Conservation (phyloP, 2,113 vertebrate genomes). For the Patagioenas fasciata region DNA sequence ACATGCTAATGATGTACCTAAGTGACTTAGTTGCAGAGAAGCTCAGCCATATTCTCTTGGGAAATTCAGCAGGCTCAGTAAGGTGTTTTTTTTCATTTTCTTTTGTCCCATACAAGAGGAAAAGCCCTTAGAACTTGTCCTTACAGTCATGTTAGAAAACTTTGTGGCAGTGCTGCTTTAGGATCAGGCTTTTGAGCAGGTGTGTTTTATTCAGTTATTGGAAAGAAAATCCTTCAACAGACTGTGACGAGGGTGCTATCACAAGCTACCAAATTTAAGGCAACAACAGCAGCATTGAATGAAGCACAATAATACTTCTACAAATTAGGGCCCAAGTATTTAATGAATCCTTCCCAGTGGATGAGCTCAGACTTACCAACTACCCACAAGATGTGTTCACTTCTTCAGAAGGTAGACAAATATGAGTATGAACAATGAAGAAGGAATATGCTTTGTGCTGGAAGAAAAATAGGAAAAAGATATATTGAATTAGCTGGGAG, state of each 20-base stretch:
- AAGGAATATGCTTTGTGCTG: not conserved
- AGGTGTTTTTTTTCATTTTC: not conserved
- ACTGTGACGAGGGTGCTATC: not conserved
- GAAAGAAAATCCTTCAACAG: not conserved
- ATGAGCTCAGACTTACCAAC: not conserved
- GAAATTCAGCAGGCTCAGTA: not conserved
- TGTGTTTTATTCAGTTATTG: not conserved
- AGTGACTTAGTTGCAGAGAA: not conserved
- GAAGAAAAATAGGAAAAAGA: not conserved
- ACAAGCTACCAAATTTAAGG: not conserved
- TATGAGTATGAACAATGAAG: not conserved
- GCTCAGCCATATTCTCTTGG: not conserved
- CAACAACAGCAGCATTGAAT: too few relatives aligned
- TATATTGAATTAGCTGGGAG: not conserved
- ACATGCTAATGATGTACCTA: not conserved
- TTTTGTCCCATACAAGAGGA: not conserved
- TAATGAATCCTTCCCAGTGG: not conserved
- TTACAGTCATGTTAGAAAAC: not conserved
- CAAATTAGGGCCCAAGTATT: not conserved
- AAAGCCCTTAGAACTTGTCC: rapidly evolving
- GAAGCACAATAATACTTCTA: too few relatives aligned
- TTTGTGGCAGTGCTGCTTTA: not conserved
- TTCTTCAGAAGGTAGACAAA: not conserved
- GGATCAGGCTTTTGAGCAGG: not conserved
- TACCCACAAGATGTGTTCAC: not conserved